Evolutionary conservation across 2,797 vertebrate species (phyloP).

Genomic region (Notolabrus celidotus): DNA sequence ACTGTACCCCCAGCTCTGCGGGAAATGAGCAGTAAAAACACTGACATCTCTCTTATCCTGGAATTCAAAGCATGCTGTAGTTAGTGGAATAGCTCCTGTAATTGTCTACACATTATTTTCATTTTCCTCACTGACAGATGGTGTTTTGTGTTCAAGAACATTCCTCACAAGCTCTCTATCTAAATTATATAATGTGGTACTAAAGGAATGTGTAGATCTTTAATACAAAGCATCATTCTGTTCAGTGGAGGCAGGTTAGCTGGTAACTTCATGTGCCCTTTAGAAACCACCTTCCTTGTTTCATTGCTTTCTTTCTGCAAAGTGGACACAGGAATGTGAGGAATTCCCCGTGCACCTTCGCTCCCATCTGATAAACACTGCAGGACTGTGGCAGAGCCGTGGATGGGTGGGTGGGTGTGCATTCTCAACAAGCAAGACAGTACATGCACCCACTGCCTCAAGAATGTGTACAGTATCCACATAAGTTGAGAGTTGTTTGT

Average conservation of each 20-base stretch:
- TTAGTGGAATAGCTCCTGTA: conserved; percentile 64
- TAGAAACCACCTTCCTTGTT: conserved; percentile 25
- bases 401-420: conserved; percentile 7
- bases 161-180: conserved; percentile 53
- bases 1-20: conserved; percentile 37
- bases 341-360: conserved; percentile 78
- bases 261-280: conserved; percentile 11
- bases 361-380: conserved; percentile 80
- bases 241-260: conserved; percentile 16
- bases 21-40: conserved; percentile 64
- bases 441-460: conserved; percentile 71
- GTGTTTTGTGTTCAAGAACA: conserved; percentile 42
- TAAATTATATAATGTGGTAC: conserved; percentile 16
- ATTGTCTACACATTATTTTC: conserved; percentile 70
- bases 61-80: conserved; percentile 73
- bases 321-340: conserved; percentile 77
- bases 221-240: conserved; percentile 27
- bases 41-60: conserved; percentile 71
- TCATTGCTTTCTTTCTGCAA: conserved; percentile 51
- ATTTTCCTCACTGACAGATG: conserved; percentile 62
- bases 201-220: conserved; percentile 29
- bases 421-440: conserved; percentile 58
- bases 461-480: conserved; percentile 71
- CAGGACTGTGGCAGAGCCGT: conserved; percentile 54
- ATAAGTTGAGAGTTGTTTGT: conserved; percentile 57